Conservation (phyloP, 2,113 vertebrate genomes). For the Zosterops borbonicus region DNA sequence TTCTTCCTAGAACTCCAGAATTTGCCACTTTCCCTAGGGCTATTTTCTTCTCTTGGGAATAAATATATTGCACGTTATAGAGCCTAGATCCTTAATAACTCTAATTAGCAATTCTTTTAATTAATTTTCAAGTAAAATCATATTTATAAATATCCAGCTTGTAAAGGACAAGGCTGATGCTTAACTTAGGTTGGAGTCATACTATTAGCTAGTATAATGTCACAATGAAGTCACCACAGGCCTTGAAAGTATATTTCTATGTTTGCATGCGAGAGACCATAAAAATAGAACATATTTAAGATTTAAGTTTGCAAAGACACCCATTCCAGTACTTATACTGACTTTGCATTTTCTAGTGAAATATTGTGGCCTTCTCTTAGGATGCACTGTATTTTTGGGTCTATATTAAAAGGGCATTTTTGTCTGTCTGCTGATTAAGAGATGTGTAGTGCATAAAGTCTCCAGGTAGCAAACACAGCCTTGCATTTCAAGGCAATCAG, state of each 20-base stretch:
- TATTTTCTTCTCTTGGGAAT: neutral
- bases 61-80: neutral
- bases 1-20: neutral
- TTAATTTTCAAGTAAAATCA: conserved; percentile 2
- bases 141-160: neutral
- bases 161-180: neutral
- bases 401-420: neutral
- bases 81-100: neutral
- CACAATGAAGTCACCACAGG: neutral
- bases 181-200: neutral
- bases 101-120: neutral
- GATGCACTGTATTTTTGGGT: neutral
- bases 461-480: neutral
- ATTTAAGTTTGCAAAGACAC: neutral
- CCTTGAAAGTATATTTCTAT: neutral
- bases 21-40: neutral
- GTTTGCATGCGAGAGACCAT: neutral
- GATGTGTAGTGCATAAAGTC: neutral
- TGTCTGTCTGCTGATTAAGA: neutral
- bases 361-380: neutral
- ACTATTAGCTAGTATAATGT: neutral
- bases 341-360: neutral
- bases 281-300: neutral
- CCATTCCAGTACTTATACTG: neutral
- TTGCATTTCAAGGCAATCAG: neutral